A percentile compares a stretch with the other conserved stretches of the same genome.
Evolutionary conservation across 2,797 vertebrate genomes (phyloP).

Genomic region (Eupleurogrammus muticus): DNA sequence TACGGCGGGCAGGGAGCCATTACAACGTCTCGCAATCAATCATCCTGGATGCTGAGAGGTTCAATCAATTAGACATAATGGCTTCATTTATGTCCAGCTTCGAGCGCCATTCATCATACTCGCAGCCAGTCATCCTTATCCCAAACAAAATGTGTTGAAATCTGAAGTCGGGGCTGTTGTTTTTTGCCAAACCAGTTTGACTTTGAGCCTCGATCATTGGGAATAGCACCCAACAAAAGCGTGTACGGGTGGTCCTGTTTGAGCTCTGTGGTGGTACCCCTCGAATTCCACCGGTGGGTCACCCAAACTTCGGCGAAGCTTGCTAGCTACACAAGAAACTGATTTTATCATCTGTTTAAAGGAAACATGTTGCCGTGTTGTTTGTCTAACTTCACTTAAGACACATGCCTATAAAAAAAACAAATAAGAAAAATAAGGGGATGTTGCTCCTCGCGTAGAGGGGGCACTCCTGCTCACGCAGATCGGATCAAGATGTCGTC

Average conservation of each 20-base stretch:
- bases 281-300: slow-evolving; percentile 32
- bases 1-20: slow-evolving; percentile 31
- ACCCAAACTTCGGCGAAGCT: slow-evolving; percentile 21
- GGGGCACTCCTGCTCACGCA: slow-evolving; percentile 32
- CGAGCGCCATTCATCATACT: slow-evolving; percentile 78
- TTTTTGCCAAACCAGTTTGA: slow-evolving; percentile 54
- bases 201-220: slow-evolving; percentile 57
- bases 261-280: slow-evolving; percentile 35
- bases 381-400: slow-evolving; percentile 51
- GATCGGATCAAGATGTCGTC: slow-evolving; percentile 79
- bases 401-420: slow-evolving; percentile 32
- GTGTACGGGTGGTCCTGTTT: slow-evolving; percentile 52
- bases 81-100: slow-evolving; percentile 78
- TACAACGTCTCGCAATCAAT: slow-evolving; percentile 69
- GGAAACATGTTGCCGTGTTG: slow-evolving; percentile 44
- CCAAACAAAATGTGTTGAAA: slow-evolving; percentile 59
- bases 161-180: slow-evolving; percentile 55
- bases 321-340: slow-evolving; percentile 12
- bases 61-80: slow-evolving; percentile 80
- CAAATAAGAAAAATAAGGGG: slow-evolving; percentile 51
- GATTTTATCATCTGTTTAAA: slow-evolving; percentile 48
- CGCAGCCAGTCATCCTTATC: slow-evolving; percentile 61
- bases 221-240: slow-evolving; percentile 45
- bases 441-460: slow-evolving; percentile 54
- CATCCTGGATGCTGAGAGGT: slow-evolving; percentile 71